Evolutionary conservation across 2,888 invertebrate genomes (phyloP).

Genomic region (Agrotis ipsilon): DNA sequence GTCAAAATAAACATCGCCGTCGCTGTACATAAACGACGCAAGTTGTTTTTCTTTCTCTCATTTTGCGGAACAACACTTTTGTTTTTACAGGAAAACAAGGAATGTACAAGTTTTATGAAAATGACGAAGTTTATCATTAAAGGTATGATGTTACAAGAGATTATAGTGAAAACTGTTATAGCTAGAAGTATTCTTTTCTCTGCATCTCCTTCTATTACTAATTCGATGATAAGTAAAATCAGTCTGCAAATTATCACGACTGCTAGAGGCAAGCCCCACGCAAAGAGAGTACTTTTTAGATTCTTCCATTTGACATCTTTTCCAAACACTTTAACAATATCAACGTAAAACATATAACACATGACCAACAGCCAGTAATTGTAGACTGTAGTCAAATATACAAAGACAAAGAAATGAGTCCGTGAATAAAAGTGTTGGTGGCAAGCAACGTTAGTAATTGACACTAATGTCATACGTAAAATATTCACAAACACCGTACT

Average conservation of each 20-base stretch:
- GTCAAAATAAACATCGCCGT: slow-evolving; percentile 15
- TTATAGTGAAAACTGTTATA: neutral
- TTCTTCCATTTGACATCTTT: neutral
- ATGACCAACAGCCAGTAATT: slow-evolving; percentile 30
- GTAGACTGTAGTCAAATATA: slow-evolving; percentile 13
- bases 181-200: neutral
- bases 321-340: slow-evolving; percentile 33
- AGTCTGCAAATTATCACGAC: neutral
- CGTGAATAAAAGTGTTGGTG: neutral
- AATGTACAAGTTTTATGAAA: slow-evolving; percentile 13
- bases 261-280: slow-evolving; percentile 14
- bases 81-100: slow-evolving; percentile 7
- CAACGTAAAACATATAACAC: slow-evolving; percentile 27
- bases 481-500: slow-evolving; percentile 22
- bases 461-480: slow-evolving; percentile 12
- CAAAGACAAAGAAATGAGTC: neutral
- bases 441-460: neutral
- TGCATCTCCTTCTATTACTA: neutral
- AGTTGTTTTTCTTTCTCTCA: slow-evolving; percentile 8
- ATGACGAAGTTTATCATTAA: slow-evolving; percentile 12
- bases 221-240: slow-evolving; percentile 1
- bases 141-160: slow-evolving; percentile 6
- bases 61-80: neutral
- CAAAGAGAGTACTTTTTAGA: slow-evolving; percentile 16
- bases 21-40: neutral